phyloP scores from a whole-genome alignment of 2,888 invertebrate genomes.

The Margaritifera margaritifera region DNA sequence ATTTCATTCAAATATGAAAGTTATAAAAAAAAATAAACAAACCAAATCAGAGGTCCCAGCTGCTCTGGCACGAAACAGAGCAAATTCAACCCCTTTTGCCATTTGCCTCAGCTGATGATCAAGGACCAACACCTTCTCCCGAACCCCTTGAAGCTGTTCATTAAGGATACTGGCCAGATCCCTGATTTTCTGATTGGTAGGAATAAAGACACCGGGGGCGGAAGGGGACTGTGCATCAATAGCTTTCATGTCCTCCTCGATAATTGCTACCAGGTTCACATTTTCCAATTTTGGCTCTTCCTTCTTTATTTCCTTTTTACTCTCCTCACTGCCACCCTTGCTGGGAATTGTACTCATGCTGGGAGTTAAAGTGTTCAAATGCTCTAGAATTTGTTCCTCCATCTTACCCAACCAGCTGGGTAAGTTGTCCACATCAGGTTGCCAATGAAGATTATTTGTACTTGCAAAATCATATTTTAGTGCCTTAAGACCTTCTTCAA shows the following conservation, averaged over 20 bases:
- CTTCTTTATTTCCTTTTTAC: conserved; percentile 6
- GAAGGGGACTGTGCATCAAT: too few species aligned
- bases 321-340: conserved; percentile 17
- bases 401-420: conserved; percentile 36
- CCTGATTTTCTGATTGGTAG: conserved; percentile 40
- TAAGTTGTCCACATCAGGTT: conserved; percentile 40
- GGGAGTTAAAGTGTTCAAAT: neutral
- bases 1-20: neutral
- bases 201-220: neutral
- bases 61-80: conserved; percentile 39
- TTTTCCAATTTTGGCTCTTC: conserved; percentile 15
- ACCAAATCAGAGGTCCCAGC: conserved; percentile 2
- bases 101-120: conserved; percentile 52
- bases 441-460: conserved; percentile 11
- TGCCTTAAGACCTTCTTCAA: conserved; percentile 46
- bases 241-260: too few species aligned
- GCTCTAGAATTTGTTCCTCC: conserved; percentile 34
- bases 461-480: conserved; percentile 27
- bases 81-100: conserved; percentile 54
- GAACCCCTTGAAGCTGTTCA: conserved; percentile 43
- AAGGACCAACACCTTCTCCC: conserved; percentile 46
- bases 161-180: conserved; percentile 42
- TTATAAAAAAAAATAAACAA: neutral
- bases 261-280: neutral
- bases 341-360: conserved; percentile 10